A percentile compares a stretch with the other conserved stretches of the same genome.
Conservation (phyloP, 1,140 invertebrate species). For the Calosoma granatense region DNA sequence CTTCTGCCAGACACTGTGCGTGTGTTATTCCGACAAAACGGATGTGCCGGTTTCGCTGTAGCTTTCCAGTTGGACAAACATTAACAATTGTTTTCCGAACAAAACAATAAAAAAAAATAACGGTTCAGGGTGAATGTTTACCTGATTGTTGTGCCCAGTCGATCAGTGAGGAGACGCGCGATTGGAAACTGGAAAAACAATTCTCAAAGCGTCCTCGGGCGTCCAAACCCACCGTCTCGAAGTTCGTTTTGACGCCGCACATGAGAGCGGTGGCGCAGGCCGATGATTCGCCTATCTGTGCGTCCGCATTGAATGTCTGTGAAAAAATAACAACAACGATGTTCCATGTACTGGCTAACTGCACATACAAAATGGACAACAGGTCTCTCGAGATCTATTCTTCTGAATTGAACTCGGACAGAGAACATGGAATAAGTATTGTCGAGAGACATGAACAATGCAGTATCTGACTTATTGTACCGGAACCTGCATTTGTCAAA, state of each 20-base stretch:
- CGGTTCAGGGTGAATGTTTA: constrained; percentile 16
- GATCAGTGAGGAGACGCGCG: constrained; percentile 54
- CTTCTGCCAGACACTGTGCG: too few species aligned
- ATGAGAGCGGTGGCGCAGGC: constrained; percentile 60
- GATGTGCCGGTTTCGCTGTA: neutral
- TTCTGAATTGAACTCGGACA: too few species aligned
- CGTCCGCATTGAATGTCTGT: constrained; percentile 61
- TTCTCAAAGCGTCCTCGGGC: constrained; percentile 44
- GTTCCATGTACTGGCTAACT: too few species aligned
- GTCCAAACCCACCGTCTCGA: constrained; percentile 56
- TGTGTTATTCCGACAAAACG: neutral
- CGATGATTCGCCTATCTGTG: constrained; percentile 61
- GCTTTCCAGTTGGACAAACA: neutral
- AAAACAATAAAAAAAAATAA: neutral
- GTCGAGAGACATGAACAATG: too few species aligned
- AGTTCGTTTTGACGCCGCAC: constrained; percentile 59
- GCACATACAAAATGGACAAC: too few species aligned
- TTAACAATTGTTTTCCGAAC: neutral
- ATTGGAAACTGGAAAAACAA: constrained; percentile 42
- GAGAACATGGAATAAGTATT: too few species aligned
- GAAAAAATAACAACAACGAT: neutral
- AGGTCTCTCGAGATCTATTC: too few species aligned
- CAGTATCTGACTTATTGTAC: too few species aligned
- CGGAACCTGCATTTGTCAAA: too few species aligned
- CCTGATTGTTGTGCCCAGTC: constrained; percentile 65